A percentile compares a stretch with the other conserved stretches of the same genome.
Conservation (phyloP, 2,888 invertebrate genomes). For the Miltochrista miniata region DNA sequence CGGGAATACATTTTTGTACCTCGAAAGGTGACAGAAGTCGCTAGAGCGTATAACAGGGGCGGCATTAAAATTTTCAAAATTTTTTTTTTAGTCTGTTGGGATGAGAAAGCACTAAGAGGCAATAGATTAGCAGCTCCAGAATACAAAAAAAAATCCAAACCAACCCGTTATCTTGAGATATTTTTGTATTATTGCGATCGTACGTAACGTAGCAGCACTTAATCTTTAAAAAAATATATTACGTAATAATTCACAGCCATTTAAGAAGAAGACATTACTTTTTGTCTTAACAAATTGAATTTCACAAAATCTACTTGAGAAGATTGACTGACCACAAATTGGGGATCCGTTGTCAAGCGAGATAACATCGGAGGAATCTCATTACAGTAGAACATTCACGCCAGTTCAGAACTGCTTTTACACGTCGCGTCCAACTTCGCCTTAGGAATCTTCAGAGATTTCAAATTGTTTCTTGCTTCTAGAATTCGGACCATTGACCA, state of each 20-base stretch:
- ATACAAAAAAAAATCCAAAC: no score
- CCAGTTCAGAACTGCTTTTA: conserved; percentile 54
- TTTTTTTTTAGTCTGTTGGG: no score
- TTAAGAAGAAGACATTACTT: conserved; percentile 63
- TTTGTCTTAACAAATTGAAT: conserved; percentile 80
- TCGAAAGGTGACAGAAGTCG: no score
- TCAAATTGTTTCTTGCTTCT: conserved; percentile 52
- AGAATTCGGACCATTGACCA: conserved; percentile 16
- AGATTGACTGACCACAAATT: conserved; percentile 82
- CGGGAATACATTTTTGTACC: no score
- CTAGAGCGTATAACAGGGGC: no score
- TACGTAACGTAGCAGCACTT: no score
- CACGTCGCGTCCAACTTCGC: conserved; percentile 58
- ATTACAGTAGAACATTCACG: conserved; percentile 71
- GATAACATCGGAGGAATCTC: conserved; percentile 80
- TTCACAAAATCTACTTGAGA: conserved; percentile 62
- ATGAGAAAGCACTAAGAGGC: no score
- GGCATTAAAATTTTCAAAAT: no score
- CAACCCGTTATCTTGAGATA: no score
- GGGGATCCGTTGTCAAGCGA: conserved; percentile 77
- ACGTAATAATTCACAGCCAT: conserved; percentile 50
- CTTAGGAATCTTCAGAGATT: conserved; percentile 60
- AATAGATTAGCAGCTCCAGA: no score
- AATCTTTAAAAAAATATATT: no score
- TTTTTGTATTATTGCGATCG: no score